phyloP scores from a whole-genome alignment of 2,797 vertebrate genomes.

The Sylvia borin region DNA sequence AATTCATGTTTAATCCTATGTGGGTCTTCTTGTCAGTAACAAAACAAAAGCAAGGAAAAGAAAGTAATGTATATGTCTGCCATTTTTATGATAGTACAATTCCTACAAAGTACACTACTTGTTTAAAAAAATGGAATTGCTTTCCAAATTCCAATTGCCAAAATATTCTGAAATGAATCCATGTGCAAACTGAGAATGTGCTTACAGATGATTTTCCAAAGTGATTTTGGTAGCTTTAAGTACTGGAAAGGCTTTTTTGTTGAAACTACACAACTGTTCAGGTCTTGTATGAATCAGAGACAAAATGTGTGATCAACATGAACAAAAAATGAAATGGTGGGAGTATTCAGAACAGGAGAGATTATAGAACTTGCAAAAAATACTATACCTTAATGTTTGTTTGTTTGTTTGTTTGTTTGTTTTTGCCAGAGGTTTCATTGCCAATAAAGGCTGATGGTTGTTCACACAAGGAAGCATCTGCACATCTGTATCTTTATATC shows the following conservation, averaged over 20 bases:
- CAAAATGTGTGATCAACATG: background rate
- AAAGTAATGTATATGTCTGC: background rate
- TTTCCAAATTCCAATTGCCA: slow-evolving; percentile 2
- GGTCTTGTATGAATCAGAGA: background rate
- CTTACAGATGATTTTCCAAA: background rate
- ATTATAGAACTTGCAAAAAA: background rate
- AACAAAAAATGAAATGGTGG: background rate
- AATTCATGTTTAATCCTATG: background rate
- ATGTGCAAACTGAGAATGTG: background rate
- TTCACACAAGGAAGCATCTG: background rate
- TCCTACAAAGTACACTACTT: background rate
- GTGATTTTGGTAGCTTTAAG: background rate
- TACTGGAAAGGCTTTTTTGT: background rate
- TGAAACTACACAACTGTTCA: background rate
- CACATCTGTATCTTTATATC: background rate
- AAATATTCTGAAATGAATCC: slow-evolving; percentile 17
- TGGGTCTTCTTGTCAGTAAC: background rate
- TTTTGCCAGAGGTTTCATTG: background rate
- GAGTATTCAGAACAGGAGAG: background rate
- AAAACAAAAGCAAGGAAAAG: background rate
- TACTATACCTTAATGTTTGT: background rate
- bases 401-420: background rate
- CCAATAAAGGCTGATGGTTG: background rate
- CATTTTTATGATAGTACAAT: background rate
- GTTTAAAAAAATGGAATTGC: background rate